Evolutionary conservation across 1,140 invertebrate species (phyloP).

Genomic region (Macrocentrus cingulum): DNA sequence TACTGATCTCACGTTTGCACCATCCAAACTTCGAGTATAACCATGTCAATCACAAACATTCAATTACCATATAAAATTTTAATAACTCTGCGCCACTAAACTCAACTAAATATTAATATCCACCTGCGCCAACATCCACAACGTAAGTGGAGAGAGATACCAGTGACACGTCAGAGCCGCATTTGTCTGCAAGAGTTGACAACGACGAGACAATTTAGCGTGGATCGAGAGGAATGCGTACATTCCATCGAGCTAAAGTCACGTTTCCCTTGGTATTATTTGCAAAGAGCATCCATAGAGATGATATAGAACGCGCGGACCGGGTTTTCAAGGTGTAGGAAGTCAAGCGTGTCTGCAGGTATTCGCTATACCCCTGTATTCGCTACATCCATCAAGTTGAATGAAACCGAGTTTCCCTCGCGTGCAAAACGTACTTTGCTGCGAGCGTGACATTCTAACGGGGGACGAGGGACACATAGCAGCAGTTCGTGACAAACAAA

Average conservation of each 20-base stretch:
- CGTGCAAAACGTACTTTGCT: constrained; percentile 31
- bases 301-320: background rate
- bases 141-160: background rate
- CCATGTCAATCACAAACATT: too few species aligned
- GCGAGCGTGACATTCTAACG: too few species aligned
- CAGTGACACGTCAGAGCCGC: background rate
- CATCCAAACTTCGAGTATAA: too few species aligned
- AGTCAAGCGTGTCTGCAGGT: constrained; percentile 7
- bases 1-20: too few species aligned
- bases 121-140: background rate
- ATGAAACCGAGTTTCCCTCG: constrained; percentile 37
- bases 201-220: constrained; percentile 2
- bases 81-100: too few species aligned
- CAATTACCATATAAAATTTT: too few species aligned
- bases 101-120: too few species aligned
- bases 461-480: too few species aligned
- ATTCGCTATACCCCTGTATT: constrained; percentile 14
- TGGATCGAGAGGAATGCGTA: constrained; percentile 9
- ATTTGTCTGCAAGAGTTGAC: background rate
- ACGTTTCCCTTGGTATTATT: constrained; percentile 11
- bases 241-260: background rate
- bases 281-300: constrained; percentile 2
- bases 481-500: too few species aligned
- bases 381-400: constrained; percentile 38
- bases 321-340: background rate